These are phyloP conservation scores for Rattus rattus DNA, from an alignment of 2,113 vertebrate genomes.

Conservation along the genomic window DNA sequence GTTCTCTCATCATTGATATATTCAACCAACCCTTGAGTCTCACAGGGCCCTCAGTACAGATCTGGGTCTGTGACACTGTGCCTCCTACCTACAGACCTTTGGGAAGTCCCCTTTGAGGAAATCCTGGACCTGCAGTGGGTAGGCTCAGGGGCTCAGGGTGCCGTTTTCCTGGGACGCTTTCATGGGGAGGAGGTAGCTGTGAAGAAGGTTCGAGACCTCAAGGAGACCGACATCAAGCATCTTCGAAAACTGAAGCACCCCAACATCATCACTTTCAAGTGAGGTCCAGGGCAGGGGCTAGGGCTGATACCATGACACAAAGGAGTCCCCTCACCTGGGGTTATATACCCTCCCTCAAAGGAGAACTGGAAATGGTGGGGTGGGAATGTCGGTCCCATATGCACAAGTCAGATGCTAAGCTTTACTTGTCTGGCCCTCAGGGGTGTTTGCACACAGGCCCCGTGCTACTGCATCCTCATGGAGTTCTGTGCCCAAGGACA, in stretches of 20 bases:
- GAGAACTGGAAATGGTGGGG: not conserved
- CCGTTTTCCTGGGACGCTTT: slow-evolving; percentile 97
- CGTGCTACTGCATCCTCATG: slow-evolving; percentile 99
- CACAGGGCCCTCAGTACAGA: not conserved
- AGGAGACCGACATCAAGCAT: slow-evolving; percentile 99
- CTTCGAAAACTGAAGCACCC: slow-evolving; percentile 98
- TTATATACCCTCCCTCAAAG: not conserved
- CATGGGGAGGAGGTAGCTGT: slow-evolving; percentile 97
- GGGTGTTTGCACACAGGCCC: slow-evolving; percentile 98
- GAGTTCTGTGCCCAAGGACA: slow-evolving; percentile 99
- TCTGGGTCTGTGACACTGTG: not conserved
- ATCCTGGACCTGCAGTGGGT: slow-evolving; percentile 99
- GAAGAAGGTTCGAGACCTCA: slow-evolving; percentile 97
- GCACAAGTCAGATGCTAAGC: not conserved
- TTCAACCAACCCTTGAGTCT: not conserved
- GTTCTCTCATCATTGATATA: not conserved
- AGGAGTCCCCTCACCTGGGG: not conserved
- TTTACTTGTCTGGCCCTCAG: slow-evolving; percentile 82
- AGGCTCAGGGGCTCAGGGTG: slow-evolving; percentile 97
- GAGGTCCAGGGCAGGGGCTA: slow-evolving; percentile 79
- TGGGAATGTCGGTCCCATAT: not conserved
- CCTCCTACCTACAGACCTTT: slow-evolving; percentile 85
- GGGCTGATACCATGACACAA: not conserved
- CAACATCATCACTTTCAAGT: slow-evolving; percentile 99
- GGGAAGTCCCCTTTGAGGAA: slow-evolving; percentile 99